Conservation (phyloP, 2,888 invertebrate genomes). For the Papilio demoleus region DNA sequence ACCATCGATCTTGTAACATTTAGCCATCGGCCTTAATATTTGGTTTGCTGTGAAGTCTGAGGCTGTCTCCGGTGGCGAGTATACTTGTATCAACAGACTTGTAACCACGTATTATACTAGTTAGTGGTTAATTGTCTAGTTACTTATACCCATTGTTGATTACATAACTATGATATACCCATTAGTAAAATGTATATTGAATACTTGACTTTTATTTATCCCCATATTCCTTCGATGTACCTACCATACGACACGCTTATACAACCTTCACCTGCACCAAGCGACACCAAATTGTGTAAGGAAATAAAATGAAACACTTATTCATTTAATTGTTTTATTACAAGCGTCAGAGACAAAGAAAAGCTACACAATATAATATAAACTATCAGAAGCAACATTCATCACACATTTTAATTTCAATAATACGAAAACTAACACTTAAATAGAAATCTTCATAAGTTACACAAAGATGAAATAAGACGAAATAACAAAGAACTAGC, state of each 20-base stretch:
- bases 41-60: too few species aligned
- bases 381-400: constrained; percentile 58
- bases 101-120: constrained; percentile 53
- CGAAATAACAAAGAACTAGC: background rate
- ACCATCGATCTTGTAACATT: too few species aligned
- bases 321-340: constrained; percentile 69
- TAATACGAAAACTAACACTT: constrained; percentile 53
- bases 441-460: too few species aligned
- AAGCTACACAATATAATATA: constrained; percentile 72
- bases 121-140: constrained; percentile 66
- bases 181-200: constrained; percentile 75
- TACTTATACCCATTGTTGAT: constrained; percentile 80
- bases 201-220: constrained; percentile 32
- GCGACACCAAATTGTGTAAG: background rate
- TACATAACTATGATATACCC: constrained; percentile 77
- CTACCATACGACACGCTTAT: too few species aligned
- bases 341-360: constrained; percentile 76
- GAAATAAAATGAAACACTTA: constrained; percentile 49
- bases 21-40: too few species aligned
- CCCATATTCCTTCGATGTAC: background rate
- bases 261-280: too few species aligned
- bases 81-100: constrained; percentile 44
- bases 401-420: constrained; percentile 43
- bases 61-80: constrained; percentile 23
- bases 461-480: too few species aligned